Evolutionary conservation across 2,888 invertebrate species (phyloP).

Genomic region (Melanostoma mellinum): DNA sequence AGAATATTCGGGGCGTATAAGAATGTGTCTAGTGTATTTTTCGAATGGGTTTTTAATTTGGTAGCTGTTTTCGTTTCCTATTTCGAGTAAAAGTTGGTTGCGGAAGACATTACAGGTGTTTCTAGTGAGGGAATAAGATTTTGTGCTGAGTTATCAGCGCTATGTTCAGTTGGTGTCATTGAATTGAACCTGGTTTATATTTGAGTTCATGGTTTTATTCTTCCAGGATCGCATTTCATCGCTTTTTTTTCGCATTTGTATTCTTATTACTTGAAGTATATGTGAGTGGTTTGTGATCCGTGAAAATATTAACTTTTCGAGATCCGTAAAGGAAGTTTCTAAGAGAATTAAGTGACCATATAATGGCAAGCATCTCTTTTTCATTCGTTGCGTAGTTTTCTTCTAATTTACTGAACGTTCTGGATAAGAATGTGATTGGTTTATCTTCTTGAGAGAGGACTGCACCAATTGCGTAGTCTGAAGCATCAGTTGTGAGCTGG

Average conservation of each 20-base stretch:
- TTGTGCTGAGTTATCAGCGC: constrained; percentile 36
- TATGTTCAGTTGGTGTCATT: constrained; percentile 30
- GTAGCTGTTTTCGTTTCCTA: constrained; percentile 25
- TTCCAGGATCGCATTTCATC: constrained; percentile 58
- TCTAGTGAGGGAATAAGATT: constrained; percentile 37
- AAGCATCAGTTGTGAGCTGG: constrained; percentile 75
- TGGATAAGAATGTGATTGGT: constrained; percentile 47
- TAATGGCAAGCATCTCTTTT: constrained; percentile 60
- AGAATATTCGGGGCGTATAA: constrained; percentile 10
- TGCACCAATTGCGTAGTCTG: constrained; percentile 74
- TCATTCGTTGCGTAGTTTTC: constrained; percentile 55
- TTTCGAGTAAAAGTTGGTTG: constrained; percentile 40
- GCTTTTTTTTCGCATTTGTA: constrained; percentile 44
- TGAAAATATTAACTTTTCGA: constrained; percentile 39
- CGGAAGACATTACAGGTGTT: constrained; percentile 47
- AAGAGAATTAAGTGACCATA: constrained; percentile 45
- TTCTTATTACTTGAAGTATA: constrained; percentile 40
- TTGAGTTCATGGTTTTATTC: constrained; percentile 57
- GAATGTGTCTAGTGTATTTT: constrained; percentile 30
- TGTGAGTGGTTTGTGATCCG: constrained; percentile 52
- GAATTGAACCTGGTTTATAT: constrained; percentile 49
- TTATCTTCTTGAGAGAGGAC: constrained; percentile 75
- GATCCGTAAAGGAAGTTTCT: constrained; percentile 58
- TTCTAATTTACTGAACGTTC: constrained; percentile 58
- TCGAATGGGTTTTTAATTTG: constrained; percentile 36